phyloP scores from a whole-genome alignment of 2,888 invertebrate genomes.

The Leuctra nigra region DNA sequence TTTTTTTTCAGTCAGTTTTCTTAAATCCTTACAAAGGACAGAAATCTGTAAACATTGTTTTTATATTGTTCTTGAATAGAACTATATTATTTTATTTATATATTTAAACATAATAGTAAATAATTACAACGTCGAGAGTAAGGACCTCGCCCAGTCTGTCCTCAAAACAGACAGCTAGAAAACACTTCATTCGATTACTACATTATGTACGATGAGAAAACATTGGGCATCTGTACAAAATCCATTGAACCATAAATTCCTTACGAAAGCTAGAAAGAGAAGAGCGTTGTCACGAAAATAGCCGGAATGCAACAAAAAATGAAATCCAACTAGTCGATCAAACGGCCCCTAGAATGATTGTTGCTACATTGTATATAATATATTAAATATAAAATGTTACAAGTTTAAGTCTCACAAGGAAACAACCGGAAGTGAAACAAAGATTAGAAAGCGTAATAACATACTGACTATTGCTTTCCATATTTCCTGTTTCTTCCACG shows the following conservation, averaged over 20 bases:
- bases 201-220: neutral
- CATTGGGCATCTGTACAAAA: neutral
- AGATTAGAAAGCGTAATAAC: too few species aligned
- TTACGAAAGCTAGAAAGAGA: conserved; percentile 14
- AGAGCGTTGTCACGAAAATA: conserved; percentile 11
- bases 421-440: too few species aligned
- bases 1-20: conserved; percentile 20
- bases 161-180: neutral
- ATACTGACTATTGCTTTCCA: too few species aligned
- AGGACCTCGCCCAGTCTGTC: neutral
- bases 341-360: too few species aligned
- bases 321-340: too few species aligned
- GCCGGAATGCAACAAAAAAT: conserved; percentile 26
- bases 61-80: neutral
- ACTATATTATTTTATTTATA: neutral
- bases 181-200: neutral
- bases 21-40: conserved; percentile 25
- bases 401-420: too few species aligned
- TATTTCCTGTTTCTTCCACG: too few species aligned
- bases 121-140: neutral
- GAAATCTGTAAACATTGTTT: conserved; percentile 22
- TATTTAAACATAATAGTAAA: conserved; percentile 4
- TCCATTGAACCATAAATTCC: neutral
- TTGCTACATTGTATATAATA: too few species aligned
- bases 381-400: too few species aligned